Conservation (phyloP, 2,113 vertebrate genomes). For the Chionomys nivalis region DNA sequence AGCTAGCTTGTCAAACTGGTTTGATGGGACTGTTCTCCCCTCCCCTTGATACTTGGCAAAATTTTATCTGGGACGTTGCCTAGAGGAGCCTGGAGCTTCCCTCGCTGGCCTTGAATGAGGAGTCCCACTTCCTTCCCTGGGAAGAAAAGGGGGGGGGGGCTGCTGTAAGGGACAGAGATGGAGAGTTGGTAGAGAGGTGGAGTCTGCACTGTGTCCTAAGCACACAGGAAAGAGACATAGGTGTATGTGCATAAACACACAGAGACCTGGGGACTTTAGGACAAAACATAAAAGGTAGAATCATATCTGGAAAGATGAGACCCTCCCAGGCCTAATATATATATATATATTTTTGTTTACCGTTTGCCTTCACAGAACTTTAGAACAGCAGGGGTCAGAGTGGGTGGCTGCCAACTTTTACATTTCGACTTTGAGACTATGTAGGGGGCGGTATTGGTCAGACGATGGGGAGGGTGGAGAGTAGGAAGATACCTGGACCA, state of each 20-base stretch:
- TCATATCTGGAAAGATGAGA: background rate
- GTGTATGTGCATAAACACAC: background rate
- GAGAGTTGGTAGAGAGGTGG: background rate
- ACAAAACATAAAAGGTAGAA: background rate
- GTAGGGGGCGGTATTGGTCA: background rate
- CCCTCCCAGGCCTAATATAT: background rate
- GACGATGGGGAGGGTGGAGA: background rate
- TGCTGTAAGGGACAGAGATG: background rate
- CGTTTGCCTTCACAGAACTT: background rate
- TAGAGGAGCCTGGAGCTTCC: background rate
- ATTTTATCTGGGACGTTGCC: background rate
- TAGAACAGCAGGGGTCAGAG: background rate
- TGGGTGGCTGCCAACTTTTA: background rate
- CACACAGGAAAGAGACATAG: background rate
- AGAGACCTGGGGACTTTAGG: background rate
- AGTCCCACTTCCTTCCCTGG: background rate
- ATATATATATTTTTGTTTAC: background rate
- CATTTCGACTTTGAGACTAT: background rate
- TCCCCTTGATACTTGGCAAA: constrained; percentile 43
- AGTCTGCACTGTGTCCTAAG: background rate
- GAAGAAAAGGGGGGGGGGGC: background rate
- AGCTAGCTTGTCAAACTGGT: constrained; percentile 74
- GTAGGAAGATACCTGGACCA: background rate
- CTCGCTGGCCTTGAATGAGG: background rate
- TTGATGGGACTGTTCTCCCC: constrained; percentile 54